A percentile compares a stretch with the other conserved stretches of the same genome.
Evolutionary conservation across 2,113 vertebrate genomes (phyloP).

Genomic region (Lota lota): DNA sequence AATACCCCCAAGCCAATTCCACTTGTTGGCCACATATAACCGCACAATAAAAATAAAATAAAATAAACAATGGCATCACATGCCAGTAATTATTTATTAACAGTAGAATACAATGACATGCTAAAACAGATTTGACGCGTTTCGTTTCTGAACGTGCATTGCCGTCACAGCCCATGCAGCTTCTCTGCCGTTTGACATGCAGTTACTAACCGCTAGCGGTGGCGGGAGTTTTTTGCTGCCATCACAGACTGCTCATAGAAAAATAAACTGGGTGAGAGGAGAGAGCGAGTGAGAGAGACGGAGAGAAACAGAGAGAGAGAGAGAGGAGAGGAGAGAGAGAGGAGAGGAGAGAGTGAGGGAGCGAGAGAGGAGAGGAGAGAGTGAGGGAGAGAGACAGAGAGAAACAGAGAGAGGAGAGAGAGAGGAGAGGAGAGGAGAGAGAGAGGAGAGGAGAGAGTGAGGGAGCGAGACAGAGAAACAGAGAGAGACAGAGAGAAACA

Average conservation of each 20-base stretch:
- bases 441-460: neutral
- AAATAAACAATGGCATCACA: conserved; percentile 8
- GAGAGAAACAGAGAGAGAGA: too few species aligned
- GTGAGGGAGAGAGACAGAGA: neutral
- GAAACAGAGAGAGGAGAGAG: neutral
- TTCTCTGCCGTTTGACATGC: too few species aligned
- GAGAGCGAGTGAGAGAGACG: too few species aligned
- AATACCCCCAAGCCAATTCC: conserved; percentile 17
- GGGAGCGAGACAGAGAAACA: neutral
- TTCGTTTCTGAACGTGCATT: too few species aligned
- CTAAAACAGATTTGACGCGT: neutral
- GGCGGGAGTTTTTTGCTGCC: too few species aligned
- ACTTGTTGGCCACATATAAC: conserved; percentile 37
- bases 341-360: too few species aligned
- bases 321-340: too few species aligned
- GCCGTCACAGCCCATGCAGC: too few species aligned
- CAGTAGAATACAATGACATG: neutral
- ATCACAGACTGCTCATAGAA: too few species aligned
- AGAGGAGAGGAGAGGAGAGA: neutral
- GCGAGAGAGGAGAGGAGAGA: too few species aligned
- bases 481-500: neutral
- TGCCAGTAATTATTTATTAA: neutral
- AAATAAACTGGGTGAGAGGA: too few species aligned
- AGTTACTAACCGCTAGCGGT: too few species aligned
- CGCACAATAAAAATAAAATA: neutral